Base-by-base conservation (phyloP, 2,888 invertebrate genomes). In the Harmothoe impar region DNA sequence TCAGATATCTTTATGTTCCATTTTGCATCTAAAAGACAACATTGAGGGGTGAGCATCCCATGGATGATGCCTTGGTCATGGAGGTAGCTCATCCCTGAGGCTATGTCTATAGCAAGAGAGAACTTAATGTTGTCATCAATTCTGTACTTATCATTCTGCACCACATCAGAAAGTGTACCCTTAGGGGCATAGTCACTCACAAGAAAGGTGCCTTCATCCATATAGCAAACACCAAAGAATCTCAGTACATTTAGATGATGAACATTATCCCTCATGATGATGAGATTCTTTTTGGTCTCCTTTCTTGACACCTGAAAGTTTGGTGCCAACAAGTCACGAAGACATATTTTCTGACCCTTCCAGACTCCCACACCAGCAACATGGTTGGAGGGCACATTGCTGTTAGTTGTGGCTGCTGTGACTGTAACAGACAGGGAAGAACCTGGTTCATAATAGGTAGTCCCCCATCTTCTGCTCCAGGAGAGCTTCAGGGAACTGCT, bases 1-100 rank as follows among this genome's bases (percentile, higher is more conserved):
- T 94, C 94, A 7, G 93, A 92, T 0, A 95, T 93, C 90, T 94
- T 94, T 15, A 95, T 94, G 0, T 93, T 94, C 95, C 95, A 95
- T 12, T 94, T 92, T 1, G 85, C 84, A 92, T 95, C 95, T 23
- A 95, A 92, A 29, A 94, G 90, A 90, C 95, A 95, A 89, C 92
- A 92, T 20, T 92, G 91, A 0, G 94, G 93, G 29, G 90, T 92
- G 78, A 95, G 93, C 77, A 92, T 90, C n/a, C 95, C 95, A 91
- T 95, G 95, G 0, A 94, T 91, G 29, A 95, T 90, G 35, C 93
- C 93, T 43, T 94, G 92, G 25, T 92, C 90, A 90, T 95, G 95
- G 15, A 95, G 93, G 91, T 93, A 95, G 17, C 90, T 90, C 94
- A 95, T 93, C 0, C 95, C 94, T 25, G 29, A 15, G 15, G 81